Base-by-base conservation (phyloP, 2,888 invertebrate genomes). In the Cinara cedri region DNA sequence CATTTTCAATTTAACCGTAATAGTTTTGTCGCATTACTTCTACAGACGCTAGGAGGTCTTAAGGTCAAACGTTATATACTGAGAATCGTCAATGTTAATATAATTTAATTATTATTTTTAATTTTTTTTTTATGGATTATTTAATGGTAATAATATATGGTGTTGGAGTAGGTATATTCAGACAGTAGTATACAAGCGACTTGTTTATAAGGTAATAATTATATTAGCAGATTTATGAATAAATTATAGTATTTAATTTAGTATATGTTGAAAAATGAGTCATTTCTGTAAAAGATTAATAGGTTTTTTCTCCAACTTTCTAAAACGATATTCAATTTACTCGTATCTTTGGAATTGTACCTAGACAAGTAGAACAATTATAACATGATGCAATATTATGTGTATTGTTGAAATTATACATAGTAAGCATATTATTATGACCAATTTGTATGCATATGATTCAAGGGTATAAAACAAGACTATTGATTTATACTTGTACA, bases 51-150 rank as follows among this genome's bases (percentile, higher is more conserved):
- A 34, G 34, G 34, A 70, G 54, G 34, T 55, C 14, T 54, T 54
- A 54, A 70, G 70, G 70, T 54, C 70, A 70, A 70, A 55, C 34
- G 19, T 34, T 42, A 3, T 34, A 34, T 6, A 54, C 70, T 70
- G 70, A 26, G 54, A 70, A 42, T 21, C 14, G 19, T 1, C n/a
- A 34, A 34, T 34, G 10, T 3, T 42, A n/a, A 54, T 34, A 34
- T 10, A 9, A 54, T 54, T n/a, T n/a, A n/a, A n/a, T n/a, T n/a
- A n/a, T n/a, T n/a, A n/a, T n/a, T n/a, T n/a, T n/a, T n/a, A n/a
- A 55, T 54, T 70, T 54, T 54, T 54, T 9, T 70, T 54, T 55
- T 42, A 34, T 34, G 10, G 54, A 70, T 42, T 54, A 70, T 34
- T 42, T 70, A 70, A 70, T 34, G 42, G 19, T 21, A 34, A 19